Conservation (phyloP, 1,140 invertebrate species). For the Drosophila tsacasi region DNA sequence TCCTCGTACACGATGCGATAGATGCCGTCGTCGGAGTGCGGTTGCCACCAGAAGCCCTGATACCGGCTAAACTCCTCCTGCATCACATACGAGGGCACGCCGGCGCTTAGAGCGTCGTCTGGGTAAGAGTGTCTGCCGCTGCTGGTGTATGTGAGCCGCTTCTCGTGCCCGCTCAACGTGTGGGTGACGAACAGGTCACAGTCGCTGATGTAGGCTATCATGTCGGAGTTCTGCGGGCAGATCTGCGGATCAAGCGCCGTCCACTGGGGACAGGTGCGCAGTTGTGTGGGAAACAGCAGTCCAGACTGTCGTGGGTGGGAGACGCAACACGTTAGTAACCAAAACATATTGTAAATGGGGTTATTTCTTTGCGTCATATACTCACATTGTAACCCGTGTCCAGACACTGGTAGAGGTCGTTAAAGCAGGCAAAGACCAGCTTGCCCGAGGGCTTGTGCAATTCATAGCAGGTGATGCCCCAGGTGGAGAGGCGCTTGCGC, state of each 20-base stretch:
- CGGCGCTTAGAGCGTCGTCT: constrained; percentile 95
- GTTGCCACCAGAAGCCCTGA: constrained; percentile 99
- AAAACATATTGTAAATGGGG: neutral
- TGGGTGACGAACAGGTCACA: constrained; percentile 96
- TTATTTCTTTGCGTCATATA: neutral
- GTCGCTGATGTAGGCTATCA: constrained; percentile 95
- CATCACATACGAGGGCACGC: constrained; percentile 98
- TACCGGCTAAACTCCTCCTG: constrained; percentile 99
- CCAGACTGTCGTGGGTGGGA: constrained; percentile 87
- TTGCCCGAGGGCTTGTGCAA: constrained; percentile 92
- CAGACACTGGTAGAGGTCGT: constrained; percentile 92
- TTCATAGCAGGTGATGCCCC: constrained; percentile 98
- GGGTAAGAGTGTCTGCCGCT: constrained; percentile 89
- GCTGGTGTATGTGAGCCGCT: constrained; percentile 93
- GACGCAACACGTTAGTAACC: neutral
- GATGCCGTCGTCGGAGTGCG: constrained; percentile 89
- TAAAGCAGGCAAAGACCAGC: constrained; percentile 95
- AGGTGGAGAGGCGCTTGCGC: constrained; percentile 94
- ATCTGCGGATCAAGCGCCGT: constrained; percentile 95
- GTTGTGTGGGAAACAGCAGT: constrained; percentile 90
- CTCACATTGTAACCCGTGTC: constrained; percentile 90
- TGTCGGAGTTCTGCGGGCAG: constrained; percentile 93
- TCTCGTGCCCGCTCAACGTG: constrained; percentile 89
- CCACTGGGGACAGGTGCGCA: constrained; percentile 88
- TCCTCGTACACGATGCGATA: constrained; percentile 98